These are phyloP conservation scores for Drymodes brunneopygia DNA, from an alignment of 2,113 vertebrate species.

Conservation along the genomic window DNA sequence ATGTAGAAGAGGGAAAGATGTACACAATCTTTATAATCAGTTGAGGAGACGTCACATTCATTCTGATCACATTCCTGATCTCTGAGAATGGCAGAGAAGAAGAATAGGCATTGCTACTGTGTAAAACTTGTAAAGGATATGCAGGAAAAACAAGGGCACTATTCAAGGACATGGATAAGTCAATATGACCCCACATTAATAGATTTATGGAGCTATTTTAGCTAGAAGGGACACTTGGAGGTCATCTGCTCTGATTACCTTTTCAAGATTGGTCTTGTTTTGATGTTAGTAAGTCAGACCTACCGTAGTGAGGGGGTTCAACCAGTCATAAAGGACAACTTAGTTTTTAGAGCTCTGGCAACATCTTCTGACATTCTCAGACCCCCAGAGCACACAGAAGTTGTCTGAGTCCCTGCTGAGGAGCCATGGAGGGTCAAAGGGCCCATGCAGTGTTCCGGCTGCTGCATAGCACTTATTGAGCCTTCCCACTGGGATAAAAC, in stretches of 20 bases:
- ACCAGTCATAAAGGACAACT: neutral
- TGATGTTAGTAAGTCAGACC: neutral
- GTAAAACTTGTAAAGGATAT: neutral
- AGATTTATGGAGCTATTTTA: neutral
- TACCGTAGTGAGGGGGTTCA: rapidly evolving
- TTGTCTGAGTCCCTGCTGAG: neutral
- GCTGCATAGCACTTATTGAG: neutral
- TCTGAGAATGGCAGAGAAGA: neutral
- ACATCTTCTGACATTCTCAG: neutral
- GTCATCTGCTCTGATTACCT: neutral
- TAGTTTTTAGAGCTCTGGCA: neutral
- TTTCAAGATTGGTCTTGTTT: neutral
- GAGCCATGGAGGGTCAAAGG: neutral
- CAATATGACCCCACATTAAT: neutral
- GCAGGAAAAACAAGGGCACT: neutral
- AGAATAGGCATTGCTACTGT: neutral
- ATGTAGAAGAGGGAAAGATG: neutral
- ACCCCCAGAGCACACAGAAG: neutral
- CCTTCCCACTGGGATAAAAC: neutral
- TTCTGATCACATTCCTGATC: neutral
- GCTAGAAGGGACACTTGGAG: neutral
- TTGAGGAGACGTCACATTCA: neutral
- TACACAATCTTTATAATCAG: neutral
- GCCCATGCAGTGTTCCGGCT: neutral
- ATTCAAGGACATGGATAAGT: neutral